A percentile compares a stretch with the other conserved stretches of the same genome.
These are phyloP conservation scores for Prosopocoilus inquinatus DNA, from an alignment of 2,888 invertebrate species.

Conservation along the genomic window DNA sequence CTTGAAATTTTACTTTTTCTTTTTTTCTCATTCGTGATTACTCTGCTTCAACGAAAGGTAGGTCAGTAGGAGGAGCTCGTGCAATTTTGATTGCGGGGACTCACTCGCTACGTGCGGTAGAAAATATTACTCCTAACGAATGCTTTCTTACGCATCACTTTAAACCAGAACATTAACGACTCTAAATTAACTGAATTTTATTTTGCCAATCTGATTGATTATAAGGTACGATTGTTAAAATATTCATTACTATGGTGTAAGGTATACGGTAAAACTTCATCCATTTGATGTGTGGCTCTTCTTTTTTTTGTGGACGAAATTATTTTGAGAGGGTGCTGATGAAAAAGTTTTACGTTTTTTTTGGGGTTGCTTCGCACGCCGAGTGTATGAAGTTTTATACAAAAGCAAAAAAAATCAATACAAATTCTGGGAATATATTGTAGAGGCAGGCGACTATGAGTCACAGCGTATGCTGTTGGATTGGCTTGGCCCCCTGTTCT, in stretches of 20 bases:
- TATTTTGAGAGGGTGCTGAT: background rate
- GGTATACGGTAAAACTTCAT: constrained; percentile 28
- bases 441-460: constrained; percentile 35
- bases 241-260: constrained; percentile 26
- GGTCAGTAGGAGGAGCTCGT: constrained; percentile 22
- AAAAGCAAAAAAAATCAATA: constrained; percentile 11
- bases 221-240: constrained; percentile 28
- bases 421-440: constrained; percentile 24
- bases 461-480: constrained; percentile 37
- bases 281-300: constrained; percentile 18
- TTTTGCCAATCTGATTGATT: constrained; percentile 10
- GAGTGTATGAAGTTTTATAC: constrained; percentile 29
- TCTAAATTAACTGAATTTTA: constrained; percentile 1
- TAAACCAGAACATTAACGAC: no score
- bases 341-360: constrained; percentile 10
- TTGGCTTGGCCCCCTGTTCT: constrained; percentile 33
- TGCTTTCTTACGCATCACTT: constrained; percentile 4
- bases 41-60: constrained; percentile 21
- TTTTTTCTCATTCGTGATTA: background rate
- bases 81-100: background rate
- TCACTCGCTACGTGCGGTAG: background rate
- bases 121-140: constrained; percentile 5
- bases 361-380: constrained; percentile 5
- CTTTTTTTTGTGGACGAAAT: background rate
- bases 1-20: constrained; percentile 18